These are phyloP conservation scores for Anableps anableps DNA, from an alignment of 2,797 vertebrate genomes.

Conservation along the genomic window DNA sequence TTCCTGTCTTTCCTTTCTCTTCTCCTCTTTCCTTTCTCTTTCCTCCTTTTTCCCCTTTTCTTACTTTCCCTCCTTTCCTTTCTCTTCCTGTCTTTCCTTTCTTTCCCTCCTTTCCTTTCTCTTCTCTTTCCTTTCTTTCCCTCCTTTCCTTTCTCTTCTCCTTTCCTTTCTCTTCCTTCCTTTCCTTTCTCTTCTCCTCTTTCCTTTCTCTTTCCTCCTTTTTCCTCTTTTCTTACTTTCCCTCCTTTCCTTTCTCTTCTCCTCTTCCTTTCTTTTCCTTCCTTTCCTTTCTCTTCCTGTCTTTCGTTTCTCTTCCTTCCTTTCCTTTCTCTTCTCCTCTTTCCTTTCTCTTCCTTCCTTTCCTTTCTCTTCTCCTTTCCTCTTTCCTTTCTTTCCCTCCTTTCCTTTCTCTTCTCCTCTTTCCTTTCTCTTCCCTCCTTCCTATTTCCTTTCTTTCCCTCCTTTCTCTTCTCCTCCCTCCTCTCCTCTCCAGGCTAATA, in stretches of 20 bases:
- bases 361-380: background rate
- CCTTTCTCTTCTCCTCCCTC: background rate
- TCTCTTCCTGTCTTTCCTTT: background rate
- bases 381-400: background rate
- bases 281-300: background rate
- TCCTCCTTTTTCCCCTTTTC: background rate
- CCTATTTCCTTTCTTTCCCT: no score
- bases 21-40: no score
- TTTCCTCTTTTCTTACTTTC: background rate
- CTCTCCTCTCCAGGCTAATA: background rate
- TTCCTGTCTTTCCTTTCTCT: no score
- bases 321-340: no score
- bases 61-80: background rate
- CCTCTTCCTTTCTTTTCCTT: background rate
- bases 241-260: background rate
- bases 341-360: background rate
- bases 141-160: background rate
- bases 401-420: background rate
- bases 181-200: background rate
- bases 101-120: background rate
- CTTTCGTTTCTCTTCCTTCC: background rate
- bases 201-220: background rate
- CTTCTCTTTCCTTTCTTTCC: background rate
- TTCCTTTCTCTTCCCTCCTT: background rate
- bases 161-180: background rate